Evolutionary conservation across 2,113 vertebrate species (phyloP).

Genomic region (Stomatorhinus ivindoensis): DNA sequence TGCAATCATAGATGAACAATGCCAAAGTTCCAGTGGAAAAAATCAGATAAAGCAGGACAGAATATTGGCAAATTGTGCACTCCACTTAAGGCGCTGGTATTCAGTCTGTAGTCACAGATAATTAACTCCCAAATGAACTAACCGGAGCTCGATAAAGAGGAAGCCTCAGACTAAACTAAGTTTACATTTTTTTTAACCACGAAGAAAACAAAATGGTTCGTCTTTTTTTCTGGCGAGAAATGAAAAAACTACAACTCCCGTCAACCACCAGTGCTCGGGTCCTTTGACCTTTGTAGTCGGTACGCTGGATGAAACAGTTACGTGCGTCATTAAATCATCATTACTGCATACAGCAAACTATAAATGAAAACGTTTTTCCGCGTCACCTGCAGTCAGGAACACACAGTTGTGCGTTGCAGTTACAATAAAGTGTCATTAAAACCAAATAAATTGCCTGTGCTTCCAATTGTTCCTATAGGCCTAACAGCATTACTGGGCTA

Average conservation of each 20-base stretch:
- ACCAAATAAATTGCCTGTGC: background rate
- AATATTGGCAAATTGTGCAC: background rate
- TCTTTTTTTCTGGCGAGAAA: background rate
- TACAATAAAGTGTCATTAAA: background rate
- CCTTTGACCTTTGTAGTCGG: background rate
- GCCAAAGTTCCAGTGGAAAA: background rate
- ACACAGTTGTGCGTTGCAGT: background rate
- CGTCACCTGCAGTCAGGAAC: background rate
- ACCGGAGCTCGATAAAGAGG: background rate
- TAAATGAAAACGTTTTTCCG: background rate
- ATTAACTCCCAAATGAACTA: background rate
- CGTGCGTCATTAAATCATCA: background rate
- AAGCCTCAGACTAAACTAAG: background rate
- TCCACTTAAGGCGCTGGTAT: background rate
- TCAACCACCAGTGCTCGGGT: background rate
- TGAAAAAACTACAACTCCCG: background rate
- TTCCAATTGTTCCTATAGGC: background rate
- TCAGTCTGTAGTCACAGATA: background rate
- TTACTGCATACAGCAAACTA: background rate
- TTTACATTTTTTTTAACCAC: background rate
- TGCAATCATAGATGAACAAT: background rate
- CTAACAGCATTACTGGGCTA: background rate
- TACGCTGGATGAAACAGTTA: background rate
- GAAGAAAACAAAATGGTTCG: background rate
- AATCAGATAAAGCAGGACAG: background rate